Evolutionary conservation across 2,888 invertebrate genomes (phyloP), one percentile per base, ranked within the genome.

Genomic region (Xestia xanthographa): DNA sequence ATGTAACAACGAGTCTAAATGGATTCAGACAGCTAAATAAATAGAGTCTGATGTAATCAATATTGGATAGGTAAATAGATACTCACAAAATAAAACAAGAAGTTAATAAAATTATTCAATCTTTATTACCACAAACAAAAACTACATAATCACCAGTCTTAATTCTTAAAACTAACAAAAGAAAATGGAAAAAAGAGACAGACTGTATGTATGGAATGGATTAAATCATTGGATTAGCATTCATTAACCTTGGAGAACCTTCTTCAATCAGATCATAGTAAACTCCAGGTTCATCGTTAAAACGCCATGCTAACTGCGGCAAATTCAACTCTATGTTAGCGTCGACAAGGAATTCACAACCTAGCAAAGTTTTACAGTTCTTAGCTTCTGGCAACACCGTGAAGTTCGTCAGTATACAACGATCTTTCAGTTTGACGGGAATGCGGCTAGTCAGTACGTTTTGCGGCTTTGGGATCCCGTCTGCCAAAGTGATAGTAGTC

Each of bases 271-370:
- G 17, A 48, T 83, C 83, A 63, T 83, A 74, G 58, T 69, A 48
- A 26, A 77, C 69, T 0, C 6, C 26, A 20, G 77, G 83, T 41
- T 83, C 80, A 34, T 83, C 77, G 45, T 62, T 66, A 29, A 83
- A 83, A 22, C n/a, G 66, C 83, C 83, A 89, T 4, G 77, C 84
- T 12, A 77, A 29, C 56, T 90, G 87, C 1, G 89, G 85, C n/a
- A 89, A 53, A 71, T 88, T 86, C 20, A 91, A 76, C 9, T 87
- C 65, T 43, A 91, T 89, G 0, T 86, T 76, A 20, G 85, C 88
- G 34, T 90, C 83, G 3, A 38, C 20, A 0, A 83, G 9, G n/a
- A 83, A 83, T 14, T 73, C 84, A 6, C 79, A 67, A 17, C 83
- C 83, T 17, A 83, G 73, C 60, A 83, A 73, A 0, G 83, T 83